Base-by-base conservation (phyloP, 2,888 invertebrate species). In the Antheraea yamamai region DNA sequence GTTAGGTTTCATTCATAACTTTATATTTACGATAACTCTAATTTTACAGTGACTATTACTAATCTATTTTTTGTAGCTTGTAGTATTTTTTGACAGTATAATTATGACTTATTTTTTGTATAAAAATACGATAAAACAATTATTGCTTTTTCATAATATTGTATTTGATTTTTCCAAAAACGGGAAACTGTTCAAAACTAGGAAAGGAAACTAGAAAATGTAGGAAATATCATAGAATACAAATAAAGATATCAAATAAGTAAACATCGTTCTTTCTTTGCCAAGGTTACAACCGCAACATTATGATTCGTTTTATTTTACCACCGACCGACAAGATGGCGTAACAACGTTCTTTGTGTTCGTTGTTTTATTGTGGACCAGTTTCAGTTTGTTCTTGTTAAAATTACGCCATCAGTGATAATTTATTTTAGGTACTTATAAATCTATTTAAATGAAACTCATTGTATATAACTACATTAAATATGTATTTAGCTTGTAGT, bases 1-100 rank as follows among this genome's bases (percentile, higher is more conserved):
- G 51, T 61, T 39, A 66, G 47, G 39, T 72, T 75, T 75, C 74
- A 75, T 75, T 75, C 61, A 75, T 75, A 75, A 75, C 26, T 23
- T 61, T 23, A 61, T n/a, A 30, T 66, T 30, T 30, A 30, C 64
- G 6, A 16, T 66, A 66, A 61, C 61, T 10, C 12, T 23, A 23
- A 0, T 12, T 23, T n/a, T 58, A 58, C 58, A 58, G 58, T 7
- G n/a, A n/a, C 20, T 58, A n/a, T n/a, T 23, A 61, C n/a, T 61
- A n/a, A 1, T 30, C 30, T 8, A 23, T n/a, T 55, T 6, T 55
- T 52, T 52, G 12, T n/a, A 52, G 14, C 30, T 30, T 55, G 18
- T 55, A 55, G 18, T 55, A 55, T 18, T 16, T 14, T 52, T 55
- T 2, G 18, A 18, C 4, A 20, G 8, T 20, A 18, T 52, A 16